Base-by-base conservation (phyloP, 2,888 invertebrate genomes). In the Cryptocephalus moraei region DNA sequence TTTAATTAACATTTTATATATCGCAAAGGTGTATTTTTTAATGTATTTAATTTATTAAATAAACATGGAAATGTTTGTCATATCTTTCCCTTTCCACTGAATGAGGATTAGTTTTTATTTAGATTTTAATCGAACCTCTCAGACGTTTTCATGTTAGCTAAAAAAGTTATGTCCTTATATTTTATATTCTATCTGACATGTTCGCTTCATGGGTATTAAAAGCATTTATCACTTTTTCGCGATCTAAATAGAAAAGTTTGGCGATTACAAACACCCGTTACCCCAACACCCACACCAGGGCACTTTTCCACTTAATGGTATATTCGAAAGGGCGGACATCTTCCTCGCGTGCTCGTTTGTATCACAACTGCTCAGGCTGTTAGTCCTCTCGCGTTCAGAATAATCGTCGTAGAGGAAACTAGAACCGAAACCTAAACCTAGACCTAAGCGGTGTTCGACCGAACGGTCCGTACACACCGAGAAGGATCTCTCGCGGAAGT, bases 261-360 rank as follows among this genome's bases (percentile, higher is more conserved):
- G n/a, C 12, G n/a, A 36, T 62, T 55, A 59, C 52, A 61, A 52
- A 66, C 88, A 88, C 0, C 87, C 86, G 54, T 86, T 86, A 0
- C 88, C 87, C 87, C 87, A 88, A 57, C 88, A 88, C 0, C 85
- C 87, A 61, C 87, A 88, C 87, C 88, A 88, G 0, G 87, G 88
- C 56, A 88, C 81, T 58, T 80, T 84, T 9, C 78, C 82, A 42
- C 74, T 75, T 44, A 73, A 68, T 38, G 75, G 73, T 1, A 77
- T 74, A 1, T 62, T 76, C 1, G 84, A 82, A 39, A 81, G 76
- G 44, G 79, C 79, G 47, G 84, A 77, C 49, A 79, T 74, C 61
- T 82, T 84, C 60, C 82, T 74, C 32, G 52, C 50, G 39, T 56
- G 48, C 1, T 75, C 79, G 3, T 75, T 72, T 0, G 78, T 80